Conservation (phyloP, 1,140 invertebrate genomes). For the Megalopta genalis region DNA sequence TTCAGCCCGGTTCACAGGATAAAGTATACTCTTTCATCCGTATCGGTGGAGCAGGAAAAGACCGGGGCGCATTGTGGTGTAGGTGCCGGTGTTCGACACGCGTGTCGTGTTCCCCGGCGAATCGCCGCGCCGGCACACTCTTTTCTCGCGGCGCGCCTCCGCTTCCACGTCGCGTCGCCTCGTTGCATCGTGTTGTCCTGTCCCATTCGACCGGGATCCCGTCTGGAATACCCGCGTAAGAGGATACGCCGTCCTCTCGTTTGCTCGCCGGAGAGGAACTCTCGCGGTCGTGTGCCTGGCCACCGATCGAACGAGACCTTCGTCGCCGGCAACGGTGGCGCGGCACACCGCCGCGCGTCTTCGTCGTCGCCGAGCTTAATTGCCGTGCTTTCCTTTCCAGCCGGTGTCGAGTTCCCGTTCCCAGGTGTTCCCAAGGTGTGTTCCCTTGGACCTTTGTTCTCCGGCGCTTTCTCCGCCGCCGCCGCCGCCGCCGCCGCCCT, state of each 20-base stretch:
- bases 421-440: too few relatives aligned
- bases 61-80: slow-evolving; percentile 26
- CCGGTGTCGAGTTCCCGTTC: neutral
- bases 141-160: neutral
- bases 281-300: too few relatives aligned
- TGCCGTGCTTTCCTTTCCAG: neutral
- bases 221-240: slow-evolving; percentile 70
- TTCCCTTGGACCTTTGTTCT: too few relatives aligned
- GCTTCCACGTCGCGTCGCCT: too few relatives aligned
- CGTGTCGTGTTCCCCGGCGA: slow-evolving; percentile 35
- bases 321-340: too few relatives aligned
- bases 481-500: too few relatives aligned
- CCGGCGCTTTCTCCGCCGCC: too few relatives aligned
- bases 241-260: slow-evolving; percentile 68
- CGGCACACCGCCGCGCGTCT: neutral
- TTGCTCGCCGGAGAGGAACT: slow-evolving; percentile 39
- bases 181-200: slow-evolving; percentile 25
- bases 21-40: slow-evolving; percentile 32
- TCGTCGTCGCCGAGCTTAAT: slow-evolving; percentile 29
- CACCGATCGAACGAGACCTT: too few relatives aligned
- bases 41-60: slow-evolving; percentile 28
- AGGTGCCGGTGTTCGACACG: slow-evolving; percentile 49
- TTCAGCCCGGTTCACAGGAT: too few relatives aligned
- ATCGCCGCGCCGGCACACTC: too few relatives aligned
- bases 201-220: slow-evolving; percentile 54